phyloP scores from a whole-genome alignment of 2,113 vertebrate genomes.

The Alectura lathami region DNA sequence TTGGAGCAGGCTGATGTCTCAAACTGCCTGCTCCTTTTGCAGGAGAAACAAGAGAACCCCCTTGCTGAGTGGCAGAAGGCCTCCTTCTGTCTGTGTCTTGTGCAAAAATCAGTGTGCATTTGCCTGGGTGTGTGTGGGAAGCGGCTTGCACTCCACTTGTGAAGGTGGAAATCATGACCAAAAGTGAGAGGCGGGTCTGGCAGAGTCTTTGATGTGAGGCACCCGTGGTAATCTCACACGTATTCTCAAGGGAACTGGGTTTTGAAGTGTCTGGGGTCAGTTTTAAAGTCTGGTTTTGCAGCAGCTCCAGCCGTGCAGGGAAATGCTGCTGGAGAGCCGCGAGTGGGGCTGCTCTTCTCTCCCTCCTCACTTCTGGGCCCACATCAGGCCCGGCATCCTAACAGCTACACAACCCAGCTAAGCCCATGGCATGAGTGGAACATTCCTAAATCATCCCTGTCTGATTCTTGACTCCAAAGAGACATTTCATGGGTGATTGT shows the following conservation, averaged over 20 bases:
- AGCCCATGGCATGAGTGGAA: neutral
- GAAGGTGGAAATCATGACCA: neutral
- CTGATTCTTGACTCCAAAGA: constrained; percentile 42
- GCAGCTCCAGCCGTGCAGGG: neutral
- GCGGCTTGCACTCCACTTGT: neutral
- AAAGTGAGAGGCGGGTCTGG: neutral
- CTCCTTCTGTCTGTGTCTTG: neutral
- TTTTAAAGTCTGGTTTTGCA: neutral
- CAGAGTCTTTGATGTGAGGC: neutral
- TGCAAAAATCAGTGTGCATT: neutral
- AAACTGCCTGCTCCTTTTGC: neutral
- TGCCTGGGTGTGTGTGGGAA: neutral
- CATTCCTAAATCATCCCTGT: constrained; percentile 39
- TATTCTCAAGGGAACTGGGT: neutral
- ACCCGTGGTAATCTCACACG: rapidly evolving
- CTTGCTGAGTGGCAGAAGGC: neutral
- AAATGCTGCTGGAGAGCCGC: neutral
- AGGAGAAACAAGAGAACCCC: neutral
- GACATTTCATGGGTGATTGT: constrained; percentile 55
- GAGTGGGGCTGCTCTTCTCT: neutral
- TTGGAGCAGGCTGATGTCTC: neutral
- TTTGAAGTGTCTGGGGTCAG: neutral
- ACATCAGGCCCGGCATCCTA: neutral
- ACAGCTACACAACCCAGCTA: neutral
- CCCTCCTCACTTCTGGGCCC: neutral